Base-by-base conservation (phyloP, 2,113 vertebrate genomes). In the Rousettus leschenaultii region DNA sequence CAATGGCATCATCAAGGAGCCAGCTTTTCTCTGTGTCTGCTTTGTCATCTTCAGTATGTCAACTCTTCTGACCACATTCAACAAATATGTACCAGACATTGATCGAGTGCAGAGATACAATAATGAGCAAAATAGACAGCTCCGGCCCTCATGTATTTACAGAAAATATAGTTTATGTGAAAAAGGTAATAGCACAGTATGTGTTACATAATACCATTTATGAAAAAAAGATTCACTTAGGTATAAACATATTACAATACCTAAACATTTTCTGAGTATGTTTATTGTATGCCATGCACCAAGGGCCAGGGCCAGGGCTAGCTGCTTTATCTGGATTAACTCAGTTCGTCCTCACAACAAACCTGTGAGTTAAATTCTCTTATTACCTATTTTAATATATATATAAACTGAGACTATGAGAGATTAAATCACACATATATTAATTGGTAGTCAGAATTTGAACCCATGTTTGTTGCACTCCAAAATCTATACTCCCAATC, bases 371-470 rank as follows among this genome's bases (percentile, higher is more conserved):
- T 96, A 77, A 84, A 78, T 51, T 73, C 30, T 70, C 55, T 77
- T 66, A 65, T 82, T 73, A 83, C 51, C 38, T 28, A 89, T 11
- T 71, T 84, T 66, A 78, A 45, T 90, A 14, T 57, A 26, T 86
- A 18, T 82, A n/a, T 83, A 68, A 86, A 82, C 13, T 43, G n/a
- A 77, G 21, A 59, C 85, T 97, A 59, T 75, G n/a, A 21, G 38
- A 85, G 51, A 82, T 24, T 83, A 74, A 94, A 38, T 94, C 53
- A 78, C 45, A 84, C 26, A 43, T 61, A 74, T 40, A 33, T 55
- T 66, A 45, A 26, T 51, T 59, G 15, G 48, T 48, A 93, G 48
- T 93, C 40, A 88, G 90, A 92, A 93, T 91, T 80, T 95, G 43
- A 89, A 77, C 9, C 7, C 21, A 43, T 35, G 35, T 86, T 66